Base-by-base conservation (phyloP, 2,797 vertebrate genomes). In the Centropyge bicolor region DNA sequence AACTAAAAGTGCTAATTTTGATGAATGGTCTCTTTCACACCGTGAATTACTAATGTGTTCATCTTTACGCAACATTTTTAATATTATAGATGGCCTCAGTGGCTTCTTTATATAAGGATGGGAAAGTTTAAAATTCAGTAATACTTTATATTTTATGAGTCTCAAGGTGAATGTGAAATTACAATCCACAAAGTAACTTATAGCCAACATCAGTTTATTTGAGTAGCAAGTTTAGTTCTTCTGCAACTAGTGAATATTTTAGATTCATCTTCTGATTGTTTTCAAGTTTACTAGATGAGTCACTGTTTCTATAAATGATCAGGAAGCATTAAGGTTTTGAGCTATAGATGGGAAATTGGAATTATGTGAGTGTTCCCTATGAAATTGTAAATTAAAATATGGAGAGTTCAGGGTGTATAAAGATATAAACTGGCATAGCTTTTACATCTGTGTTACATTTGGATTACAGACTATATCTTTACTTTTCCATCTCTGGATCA, bases 61-160 rank as follows among this genome's bases (percentile, higher is more conserved):
- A 73, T 48, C 49, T 63, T 63, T 61, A 62, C 43, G 36, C 10
- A 52, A 38, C 38, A 62, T 63, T 73, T 63, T 54, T n/a, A 73
- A 63, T 55, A 36, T 45, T 35, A 14, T n/a, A 73, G 20, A 52
- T 16, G 38, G 31, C n/a, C 11, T 46, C 41, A 3, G 24, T 46
- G 41, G 27, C 24, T 43, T 73, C 11, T 72, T 52, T 20, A 22
- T 61, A 20, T 8, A 43, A 22, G 13, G 46, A 3, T 43, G 38
- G 27, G 11, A 35, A 31, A 45, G 48, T 73, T 63, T 52, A n/a
- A 71, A 43, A 52, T 40, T 62, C 57, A 41, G 20, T 10, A 27
- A 72, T 40, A 22, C 54, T 70, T 72, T n/a, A 20, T 61, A 20
- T 72, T 51, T 49, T 14, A 51, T 12, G 24, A 67, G 14, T 67